phyloP scores from a whole-genome alignment of 1,140 invertebrate genomes.

The Leptinotarsa undecemlineata region DNA sequence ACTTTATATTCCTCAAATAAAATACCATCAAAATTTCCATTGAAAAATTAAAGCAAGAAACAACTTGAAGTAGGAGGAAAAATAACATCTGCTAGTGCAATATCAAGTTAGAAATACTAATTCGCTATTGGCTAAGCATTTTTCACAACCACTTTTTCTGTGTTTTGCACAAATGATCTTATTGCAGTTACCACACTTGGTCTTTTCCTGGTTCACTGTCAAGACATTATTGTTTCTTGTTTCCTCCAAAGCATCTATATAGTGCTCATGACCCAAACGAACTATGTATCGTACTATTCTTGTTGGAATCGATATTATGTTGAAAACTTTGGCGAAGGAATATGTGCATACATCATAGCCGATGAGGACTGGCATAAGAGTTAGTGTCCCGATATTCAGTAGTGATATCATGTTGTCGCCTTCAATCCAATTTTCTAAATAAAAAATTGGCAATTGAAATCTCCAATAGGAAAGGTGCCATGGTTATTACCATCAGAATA shows the following conservation, averaged over 20 bases:
- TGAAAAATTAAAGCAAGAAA: no score
- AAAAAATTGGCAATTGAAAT: no score
- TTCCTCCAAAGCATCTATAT: background rate
- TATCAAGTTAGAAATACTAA: constrained; percentile 11
- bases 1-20: background rate
- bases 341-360: constrained; percentile 13
- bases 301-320: background rate
- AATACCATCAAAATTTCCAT: background rate
- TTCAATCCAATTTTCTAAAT: background rate
- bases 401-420: background rate
- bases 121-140: constrained; percentile 13
- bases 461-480: no score
- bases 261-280: constrained; percentile 7
- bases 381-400: constrained; percentile 7
- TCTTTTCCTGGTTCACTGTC: background rate
- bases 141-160: constrained; percentile 9
- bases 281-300: background rate
- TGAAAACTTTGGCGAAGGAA: background rate
- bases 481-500: no score
- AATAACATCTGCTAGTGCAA: background rate
- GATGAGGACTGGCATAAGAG: constrained; percentile 10
- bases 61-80: no score
- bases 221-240: background rate
- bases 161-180: constrained; percentile 20
- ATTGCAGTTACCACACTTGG: constrained; percentile 12